Base-by-base conservation (phyloP, 2,888 invertebrate species). In the Teleiodes luculella region DNA sequence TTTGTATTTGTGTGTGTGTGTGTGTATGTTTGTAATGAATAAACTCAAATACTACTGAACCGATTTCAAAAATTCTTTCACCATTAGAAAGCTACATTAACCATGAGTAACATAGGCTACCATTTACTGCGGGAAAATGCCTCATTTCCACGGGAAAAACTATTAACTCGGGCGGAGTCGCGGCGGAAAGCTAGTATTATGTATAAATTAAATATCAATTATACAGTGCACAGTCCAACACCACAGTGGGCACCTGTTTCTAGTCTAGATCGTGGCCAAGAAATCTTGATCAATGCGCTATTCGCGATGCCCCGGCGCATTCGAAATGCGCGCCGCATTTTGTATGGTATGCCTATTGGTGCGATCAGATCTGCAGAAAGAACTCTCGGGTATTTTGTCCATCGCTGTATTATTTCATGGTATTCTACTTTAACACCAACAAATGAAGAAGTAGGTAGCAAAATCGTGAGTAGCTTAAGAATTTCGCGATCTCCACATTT, bases 221-320 rank as follows among this genome's bases (percentile, higher is more conserved):
- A 41, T 10, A 6, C 46, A 53, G 39, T 46, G 56, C 54, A 59
- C 54, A 53, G 58, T 54, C 59, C 57, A 55, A 37, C 57, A 51
- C 53, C 41, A 56, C 58, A 61, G 62, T 58, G 58, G 70, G 75
- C 86, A 86, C 85, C 86, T 85, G 86, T 84, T 85, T 80, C 72
- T 80, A 77, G 82, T 80, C 72, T 80, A 77, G 82, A 84, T 81
- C 82, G 79, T 78, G 83, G 75, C 76, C 81, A 75, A 80, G 76
- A 76, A 77, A 83, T 84, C 83, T 80, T 77, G 78, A 80, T 80
- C 68, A 65, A 72, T 63, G 64, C 70, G 67, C 62, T 63, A 52
- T 48, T 62, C 68, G 60, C 65, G 58, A 51, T 56, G 60, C 61
- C 63, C 68, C 54, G 56, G 64, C 69, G 68, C 72, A 75, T 80